Percentiles rank a stretch among this genome's conserved stretches.
These are phyloP conservation scores for Peromyscus californicus DNA, from an alignment of 2,113 vertebrate species.

Conservation along the genomic window DNA sequence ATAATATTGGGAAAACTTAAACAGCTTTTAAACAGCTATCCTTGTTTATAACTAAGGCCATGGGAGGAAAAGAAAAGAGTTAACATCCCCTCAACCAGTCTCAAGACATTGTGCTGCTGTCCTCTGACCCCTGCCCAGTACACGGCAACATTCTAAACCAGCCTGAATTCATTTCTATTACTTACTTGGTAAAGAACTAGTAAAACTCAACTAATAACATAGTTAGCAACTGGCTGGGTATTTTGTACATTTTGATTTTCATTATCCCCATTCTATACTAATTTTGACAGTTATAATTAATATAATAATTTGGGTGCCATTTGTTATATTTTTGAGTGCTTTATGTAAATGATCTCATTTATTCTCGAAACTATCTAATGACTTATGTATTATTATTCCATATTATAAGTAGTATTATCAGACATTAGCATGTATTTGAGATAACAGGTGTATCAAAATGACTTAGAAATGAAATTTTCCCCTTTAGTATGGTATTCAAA, in stretches of 20 bases:
- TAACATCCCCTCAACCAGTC: not conserved
- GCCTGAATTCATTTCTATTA: slow-evolving; percentile 40
- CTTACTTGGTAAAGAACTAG: not conserved
- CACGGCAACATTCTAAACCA: not conserved
- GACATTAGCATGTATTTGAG: slow-evolving; percentile 7
- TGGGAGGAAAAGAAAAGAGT: not conserved
- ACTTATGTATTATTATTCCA: not conserved
- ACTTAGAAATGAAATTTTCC: slow-evolving; percentile 11
- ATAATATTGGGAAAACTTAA: slow-evolving; percentile 14
- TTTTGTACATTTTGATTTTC: not conserved
- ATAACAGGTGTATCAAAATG: not conserved
- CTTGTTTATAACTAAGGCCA: slow-evolving; percentile 33
- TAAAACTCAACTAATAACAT: not conserved
- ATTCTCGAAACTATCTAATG: not conserved
- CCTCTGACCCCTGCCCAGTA: not conserved
- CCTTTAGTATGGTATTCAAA: not conserved
- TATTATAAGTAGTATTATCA: not conserved
- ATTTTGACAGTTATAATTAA: slow-evolving; percentile 12
- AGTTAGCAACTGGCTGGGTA: not conserved
- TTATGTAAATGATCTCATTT: slow-evolving; percentile 23
- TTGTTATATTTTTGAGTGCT: slow-evolving; percentile 19
- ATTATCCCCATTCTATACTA: not conserved
- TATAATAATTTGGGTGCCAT: slow-evolving; percentile 15
- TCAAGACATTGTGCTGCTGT: slow-evolving; percentile 18
- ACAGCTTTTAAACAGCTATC: not conserved